phyloP scores from a whole-genome alignment of 2,888 invertebrate genomes.

The Diloba caeruleocephala region DNA sequence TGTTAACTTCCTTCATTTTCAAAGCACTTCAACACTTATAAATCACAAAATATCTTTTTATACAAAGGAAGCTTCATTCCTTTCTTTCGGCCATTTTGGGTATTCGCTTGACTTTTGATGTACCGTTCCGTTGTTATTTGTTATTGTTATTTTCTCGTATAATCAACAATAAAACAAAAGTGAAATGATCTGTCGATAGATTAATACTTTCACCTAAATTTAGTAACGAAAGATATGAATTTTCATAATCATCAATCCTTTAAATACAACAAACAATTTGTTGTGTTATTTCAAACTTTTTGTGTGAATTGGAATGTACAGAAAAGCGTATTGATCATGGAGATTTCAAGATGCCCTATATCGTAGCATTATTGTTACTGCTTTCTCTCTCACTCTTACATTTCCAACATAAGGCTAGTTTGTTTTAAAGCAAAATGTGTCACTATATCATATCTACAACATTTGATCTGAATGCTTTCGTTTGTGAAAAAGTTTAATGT shows the following conservation, averaged over 20 bases:
- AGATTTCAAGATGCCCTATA: too few relatives aligned
- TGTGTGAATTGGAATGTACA: background rate
- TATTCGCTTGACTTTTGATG: conserved; percentile 9
- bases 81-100: conserved; percentile 83
- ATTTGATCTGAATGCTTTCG: background rate
- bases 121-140: conserved; percentile 15
- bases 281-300: too few relatives aligned
- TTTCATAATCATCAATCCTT: too few relatives aligned
- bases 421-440: background rate
- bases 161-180: too few relatives aligned
- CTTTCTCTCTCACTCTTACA: background rate
- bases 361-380: background rate
- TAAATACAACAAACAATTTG: too few relatives aligned
- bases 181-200: too few relatives aligned
- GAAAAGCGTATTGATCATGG: too few relatives aligned
- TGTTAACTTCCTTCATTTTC: conserved; percentile 83
- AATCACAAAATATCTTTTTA: conserved; percentile 63
- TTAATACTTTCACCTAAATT: too few relatives aligned
- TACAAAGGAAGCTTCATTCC: conserved; percentile 78
- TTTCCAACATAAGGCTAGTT: background rate
- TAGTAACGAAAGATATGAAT: too few relatives aligned
- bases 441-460: background rate
- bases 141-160: too few relatives aligned
- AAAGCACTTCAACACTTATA: conserved; percentile 24
- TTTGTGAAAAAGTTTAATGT: background rate